Evolutionary conservation across 2,888 invertebrate genomes (phyloP), one percentile per base, ranked within the genome.

Genomic region (Esperia sulphurella): DNA sequence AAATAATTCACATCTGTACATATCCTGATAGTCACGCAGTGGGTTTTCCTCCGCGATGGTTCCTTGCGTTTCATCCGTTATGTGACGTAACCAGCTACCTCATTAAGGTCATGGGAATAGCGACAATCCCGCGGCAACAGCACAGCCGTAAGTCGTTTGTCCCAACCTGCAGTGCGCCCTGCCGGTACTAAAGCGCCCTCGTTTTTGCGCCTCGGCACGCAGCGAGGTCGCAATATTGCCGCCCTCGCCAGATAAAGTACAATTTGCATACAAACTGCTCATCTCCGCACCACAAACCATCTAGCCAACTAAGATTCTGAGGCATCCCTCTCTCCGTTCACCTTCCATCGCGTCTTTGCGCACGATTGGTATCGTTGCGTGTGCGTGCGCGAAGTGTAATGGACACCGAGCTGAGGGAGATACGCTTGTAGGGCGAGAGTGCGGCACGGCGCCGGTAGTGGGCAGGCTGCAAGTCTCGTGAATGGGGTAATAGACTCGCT

Each of bases 191-290:
- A 5, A 8, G 30, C 38, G 38, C 30, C 4, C 13, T n/a, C n/a
- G n/a, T n/a, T n/a, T n/a, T 38, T n/a, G 8, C 39, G 39, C 40
- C 14, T 31, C 31, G 63, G 59, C 65, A 21, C 21, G 21, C 21
- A 21, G 21, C 21, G 21, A 21, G 21, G 21, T 56, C 67, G 57
- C 62, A 59, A 61, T 61, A 62, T 60, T 50, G 57, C 54, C 53
- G 53, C 42, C 55, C 52, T 57, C 54, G 55, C 59, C 57, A 52
- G 66, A 68, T 71, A 67, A 70, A 67, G 71, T 68, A 65, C 58
- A 58, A 78, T 79, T 78, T 70, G 73, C 76, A 78, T 77, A 68
- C 69, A 74, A 79, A 79, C 71, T 68, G 72, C 57, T 61, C 58
- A 50, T 55, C 61, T 45, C 35, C 54, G 46, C 59, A 54, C 51